Percentiles rank a stretch among this genome's conserved stretches.
Conservation (phyloP, 1,140 invertebrate genomes). For the Prorops nasuta region DNA sequence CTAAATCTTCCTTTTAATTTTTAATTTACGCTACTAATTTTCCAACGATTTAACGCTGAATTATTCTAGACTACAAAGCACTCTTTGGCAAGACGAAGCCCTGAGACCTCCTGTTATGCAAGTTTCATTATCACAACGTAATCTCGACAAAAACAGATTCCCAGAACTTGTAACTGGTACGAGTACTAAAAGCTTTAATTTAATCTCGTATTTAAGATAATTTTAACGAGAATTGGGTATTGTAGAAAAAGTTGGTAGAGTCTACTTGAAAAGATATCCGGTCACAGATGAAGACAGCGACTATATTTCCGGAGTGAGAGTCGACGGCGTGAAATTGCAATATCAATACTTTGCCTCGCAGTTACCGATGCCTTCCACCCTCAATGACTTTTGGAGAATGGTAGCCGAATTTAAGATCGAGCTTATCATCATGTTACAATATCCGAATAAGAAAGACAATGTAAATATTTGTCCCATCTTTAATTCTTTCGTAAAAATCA, state of each 20-base stretch:
- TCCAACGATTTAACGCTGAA: not conserved
- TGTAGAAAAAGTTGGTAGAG: constrained; percentile 16
- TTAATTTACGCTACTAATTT: not conserved
- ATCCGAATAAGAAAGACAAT: constrained; percentile 25
- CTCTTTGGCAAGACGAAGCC: constrained; percentile 31
- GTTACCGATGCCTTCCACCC: constrained; percentile 83
- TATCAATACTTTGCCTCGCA: constrained; percentile 83
- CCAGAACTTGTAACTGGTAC: constrained; percentile 26
- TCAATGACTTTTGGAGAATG: constrained; percentile 92
- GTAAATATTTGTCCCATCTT: constrained; percentile 13
- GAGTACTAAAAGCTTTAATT: not conserved
- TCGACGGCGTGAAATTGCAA: constrained; percentile 53
- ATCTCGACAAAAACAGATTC: constrained; percentile 31
- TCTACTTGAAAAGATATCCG: constrained; percentile 34
- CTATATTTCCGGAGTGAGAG: constrained; percentile 32
- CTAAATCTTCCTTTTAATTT: not conserved
- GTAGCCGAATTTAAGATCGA: constrained; percentile 66
- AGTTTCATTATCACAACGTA: constrained; percentile 21
- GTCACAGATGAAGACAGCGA: constrained; percentile 35
- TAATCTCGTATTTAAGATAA: not conserved
- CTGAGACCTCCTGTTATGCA: constrained; percentile 12
- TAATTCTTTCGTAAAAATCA: not conserved
- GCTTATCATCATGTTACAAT: constrained; percentile 63
- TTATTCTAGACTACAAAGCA: constrained; percentile 25
- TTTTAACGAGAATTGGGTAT: not conserved